Conservation (phyloP, 1,140 invertebrate genomes). For the Heterodera carotae region DNA sequence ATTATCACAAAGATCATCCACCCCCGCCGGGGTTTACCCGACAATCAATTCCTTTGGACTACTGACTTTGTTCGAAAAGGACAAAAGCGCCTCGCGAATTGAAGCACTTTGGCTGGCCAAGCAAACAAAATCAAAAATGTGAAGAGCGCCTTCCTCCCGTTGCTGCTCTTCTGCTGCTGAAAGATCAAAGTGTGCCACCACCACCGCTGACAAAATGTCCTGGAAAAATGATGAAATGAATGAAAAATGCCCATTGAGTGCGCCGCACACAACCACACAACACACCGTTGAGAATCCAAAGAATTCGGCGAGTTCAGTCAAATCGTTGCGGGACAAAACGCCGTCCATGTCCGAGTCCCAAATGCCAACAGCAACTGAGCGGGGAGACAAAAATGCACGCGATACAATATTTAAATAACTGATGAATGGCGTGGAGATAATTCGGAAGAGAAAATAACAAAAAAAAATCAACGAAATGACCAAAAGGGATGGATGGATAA, state of each 20-base stretch:
- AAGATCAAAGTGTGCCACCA: background rate
- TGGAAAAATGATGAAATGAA: background rate
- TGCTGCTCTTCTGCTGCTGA: background rate
- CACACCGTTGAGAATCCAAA: constrained; percentile 14
- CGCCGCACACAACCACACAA: background rate
- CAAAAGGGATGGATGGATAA: too few species aligned
- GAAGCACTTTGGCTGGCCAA: background rate
- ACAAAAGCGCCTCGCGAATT: background rate
- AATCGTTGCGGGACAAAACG: constrained; percentile 4
- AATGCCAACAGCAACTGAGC: constrained; percentile 39
- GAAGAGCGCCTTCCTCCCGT: background rate
- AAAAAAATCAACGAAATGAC: too few species aligned
- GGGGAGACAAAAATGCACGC: background rate
- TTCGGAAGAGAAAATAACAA: too few species aligned
- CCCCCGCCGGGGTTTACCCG: too few species aligned
- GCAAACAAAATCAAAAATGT: background rate
- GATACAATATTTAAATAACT: constrained; percentile 4
- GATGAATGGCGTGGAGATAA: background rate
- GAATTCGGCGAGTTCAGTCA: background rate
- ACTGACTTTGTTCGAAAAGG: background rate
- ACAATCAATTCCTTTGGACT: background rate
- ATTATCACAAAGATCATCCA: too few species aligned
- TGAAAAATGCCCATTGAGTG: background rate
- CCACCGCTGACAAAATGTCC: too few species aligned
- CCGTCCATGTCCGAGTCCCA: constrained; percentile 35